Base-by-base conservation (phyloP, 2,888 invertebrate species). In the Craniophora ligustri region DNA sequence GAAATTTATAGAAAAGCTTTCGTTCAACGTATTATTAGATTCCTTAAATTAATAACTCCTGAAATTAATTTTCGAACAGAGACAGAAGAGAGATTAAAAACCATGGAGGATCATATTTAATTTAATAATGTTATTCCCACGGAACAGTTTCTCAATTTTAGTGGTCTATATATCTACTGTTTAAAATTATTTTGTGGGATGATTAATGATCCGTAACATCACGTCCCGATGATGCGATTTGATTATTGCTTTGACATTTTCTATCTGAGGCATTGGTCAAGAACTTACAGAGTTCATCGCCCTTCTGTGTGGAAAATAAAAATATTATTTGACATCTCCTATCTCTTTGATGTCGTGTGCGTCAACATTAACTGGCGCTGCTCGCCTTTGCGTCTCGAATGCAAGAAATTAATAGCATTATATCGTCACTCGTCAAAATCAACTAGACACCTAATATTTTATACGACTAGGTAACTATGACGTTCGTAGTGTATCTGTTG, bases 321-420 rank as follows among this genome's bases (percentile, higher is more conserved):
- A 64, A 58, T 65, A 63, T 68, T 58, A 73, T 76, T 65, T 76
- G 77, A 75, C 73, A 76, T 78, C 73, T 76, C 65, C 60, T 53
- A 51, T 48, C 64, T 48, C 76, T 79, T 78, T 79, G 77, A 78
- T 60, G 71, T 67, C 42, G 11, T 40, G 62, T 68, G 71, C 78
- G 79, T 79, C 76, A 81, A 55, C 38, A 48, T 49, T 39, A 60
- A 53, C 49, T 38, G 39, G 14, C 47, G 50, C 32, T 59, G 50
- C 62, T 42, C 45, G 67, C 65, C 60, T 44, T 61, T 56, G 44
- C 59, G 50, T 56, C 44, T 63, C 68, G 51, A 54, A 51, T 49
- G 44, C 31, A 41, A 56, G 36, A 56, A 67, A 71, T 70, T 55
- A 69, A 69, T 71, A 62, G 57, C 58, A 62, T 70, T 77, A 72